phyloP scores from a whole-genome alignment of 35 echinoderm and acorn worm genomes.

The Apostichopus californicus region DNA sequence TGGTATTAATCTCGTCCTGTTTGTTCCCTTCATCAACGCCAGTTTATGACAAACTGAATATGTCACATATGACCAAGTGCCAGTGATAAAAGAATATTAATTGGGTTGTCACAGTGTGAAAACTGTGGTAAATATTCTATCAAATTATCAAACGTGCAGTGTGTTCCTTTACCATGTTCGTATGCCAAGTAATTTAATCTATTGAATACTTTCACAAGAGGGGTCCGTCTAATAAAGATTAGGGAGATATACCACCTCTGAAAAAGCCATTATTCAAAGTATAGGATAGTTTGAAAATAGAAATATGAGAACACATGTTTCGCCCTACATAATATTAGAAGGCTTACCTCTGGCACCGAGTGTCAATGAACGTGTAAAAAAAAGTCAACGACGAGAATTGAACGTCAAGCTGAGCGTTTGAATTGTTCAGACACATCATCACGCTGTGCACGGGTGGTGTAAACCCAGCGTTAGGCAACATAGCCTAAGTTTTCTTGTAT shows the following conservation, averaged over 20 bases:
- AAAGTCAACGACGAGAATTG: neutral
- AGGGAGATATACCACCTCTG: constrained; percentile 3
- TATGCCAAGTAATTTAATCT: neutral
- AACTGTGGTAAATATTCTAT: neutral
- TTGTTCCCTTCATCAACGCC: too few relatives aligned
- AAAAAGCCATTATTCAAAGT: constrained; percentile 33
- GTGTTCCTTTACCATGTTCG: neutral
- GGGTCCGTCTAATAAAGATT: constrained; percentile 3
- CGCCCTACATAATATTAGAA: constrained; percentile 1
- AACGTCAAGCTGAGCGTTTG: constrained; percentile 37
- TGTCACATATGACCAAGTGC: constrained; percentile 2
- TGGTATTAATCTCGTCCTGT: too few relatives aligned
- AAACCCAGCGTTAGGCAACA: constrained; percentile 34
- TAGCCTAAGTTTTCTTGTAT: constrained; percentile 9
- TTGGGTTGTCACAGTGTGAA: constrained; percentile 37
- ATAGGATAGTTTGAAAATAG: neutral
- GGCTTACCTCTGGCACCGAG: neutral
- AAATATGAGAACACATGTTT: constrained; percentile 31
- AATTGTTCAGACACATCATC: constrained; percentile 7
- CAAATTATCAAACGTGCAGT: neutral
- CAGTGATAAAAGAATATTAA: constrained; percentile 33
- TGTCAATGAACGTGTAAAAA: constrained; percentile 54
- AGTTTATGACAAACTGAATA: neutral
- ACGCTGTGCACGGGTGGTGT: constrained; percentile 11
- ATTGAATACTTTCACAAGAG: constrained; percentile 17